Conservation (phyloP, 37 sponge, comb jelly and placozoan genomes). For the Aplysina aerophoba region DNA sequence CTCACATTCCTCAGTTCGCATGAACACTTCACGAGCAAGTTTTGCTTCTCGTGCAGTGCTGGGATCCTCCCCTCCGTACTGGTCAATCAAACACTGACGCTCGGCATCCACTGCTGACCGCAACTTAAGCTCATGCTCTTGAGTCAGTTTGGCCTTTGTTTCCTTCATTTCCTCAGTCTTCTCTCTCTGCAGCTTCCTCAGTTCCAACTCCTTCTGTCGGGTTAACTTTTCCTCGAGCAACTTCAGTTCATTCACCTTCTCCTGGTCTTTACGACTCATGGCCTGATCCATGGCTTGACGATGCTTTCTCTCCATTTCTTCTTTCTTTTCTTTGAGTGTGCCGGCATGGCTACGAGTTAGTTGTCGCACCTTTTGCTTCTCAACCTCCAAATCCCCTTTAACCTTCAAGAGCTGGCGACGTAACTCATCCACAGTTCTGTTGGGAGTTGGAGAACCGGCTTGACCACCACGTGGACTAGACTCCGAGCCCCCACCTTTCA, state of each 20-base stretch:
- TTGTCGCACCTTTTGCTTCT: conserved; percentile 51
- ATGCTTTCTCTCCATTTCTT: conserved; percentile 58
- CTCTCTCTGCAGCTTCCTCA: conserved; percentile 44
- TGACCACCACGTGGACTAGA: too few relatives aligned
- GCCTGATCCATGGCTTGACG: conserved; percentile 40
- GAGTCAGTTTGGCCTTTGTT: conserved; percentile 32
- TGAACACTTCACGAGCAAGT: conserved; percentile 67
- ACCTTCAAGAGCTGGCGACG: conserved; percentile 51
- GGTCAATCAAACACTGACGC: conserved; percentile 30
- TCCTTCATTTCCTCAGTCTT: conserved; percentile 69
- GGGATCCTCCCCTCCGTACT: conserved; percentile 42
- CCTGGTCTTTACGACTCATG: conserved; percentile 54
- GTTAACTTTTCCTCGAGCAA: conserved; percentile 54
- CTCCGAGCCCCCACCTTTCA: too few relatives aligned
- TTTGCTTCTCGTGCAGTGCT: conserved; percentile 37
- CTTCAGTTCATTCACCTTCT: conserved; percentile 58
- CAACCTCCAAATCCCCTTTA: conserved; percentile 56
- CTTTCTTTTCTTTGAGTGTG: conserved; percentile 48
- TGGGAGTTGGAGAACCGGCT: conserved; percentile 38
- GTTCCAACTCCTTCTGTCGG: conserved; percentile 55
- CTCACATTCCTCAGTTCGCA: conserved; percentile 56
- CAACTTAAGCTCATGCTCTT: conserved; percentile 55
- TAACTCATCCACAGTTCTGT: conserved; percentile 65
- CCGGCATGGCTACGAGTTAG: conserved; percentile 39
- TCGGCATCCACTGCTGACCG: conserved; percentile 42